These are phyloP conservation scores for Parnassius glacialis DNA, from an alignment of 2,888 invertebrate species.

Conservation along the genomic window DNA sequence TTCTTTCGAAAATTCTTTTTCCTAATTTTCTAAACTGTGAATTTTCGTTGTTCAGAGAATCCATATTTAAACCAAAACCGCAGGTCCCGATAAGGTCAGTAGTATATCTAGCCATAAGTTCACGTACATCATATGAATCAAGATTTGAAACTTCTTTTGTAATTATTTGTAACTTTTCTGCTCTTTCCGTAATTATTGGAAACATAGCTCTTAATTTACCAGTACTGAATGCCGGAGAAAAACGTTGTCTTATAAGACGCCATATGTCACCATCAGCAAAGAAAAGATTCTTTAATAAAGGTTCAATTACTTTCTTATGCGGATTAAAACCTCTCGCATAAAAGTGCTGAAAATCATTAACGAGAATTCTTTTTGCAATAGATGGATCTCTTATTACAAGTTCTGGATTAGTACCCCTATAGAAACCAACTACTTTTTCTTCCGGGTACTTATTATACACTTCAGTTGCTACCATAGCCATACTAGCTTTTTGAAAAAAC, in stretches of 20 bases:
- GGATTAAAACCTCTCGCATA: slow-evolving; percentile 55
- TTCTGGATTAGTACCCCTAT: slow-evolving; percentile 53
- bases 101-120: slow-evolving; percentile 61
- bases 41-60: slow-evolving; percentile 58
- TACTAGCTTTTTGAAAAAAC: slow-evolving; percentile 54
- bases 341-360: slow-evolving; percentile 62
- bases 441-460: slow-evolving; percentile 57
- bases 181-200: slow-evolving; percentile 61
- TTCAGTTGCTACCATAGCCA: slow-evolving; percentile 60
- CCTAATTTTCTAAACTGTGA: slow-evolving; percentile 59
- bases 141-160: slow-evolving; percentile 48
- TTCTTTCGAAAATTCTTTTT: slow-evolving; percentile 60
- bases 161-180: slow-evolving; percentile 57
- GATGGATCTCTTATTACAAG: slow-evolving; percentile 65
- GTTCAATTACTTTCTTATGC: slow-evolving; percentile 59
- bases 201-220: slow-evolving; percentile 71
- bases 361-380: slow-evolving; percentile 58
- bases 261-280: slow-evolving; percentile 68
- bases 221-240: slow-evolving; percentile 66
- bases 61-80: slow-evolving; percentile 63
- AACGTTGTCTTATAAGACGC: slow-evolving; percentile 65
- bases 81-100: slow-evolving; percentile 59
- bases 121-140: slow-evolving; percentile 59
- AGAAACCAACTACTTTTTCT: slow-evolving; percentile 66
- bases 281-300: slow-evolving; percentile 62